Evolutionary conservation across 2,888 invertebrate genomes (phyloP).

Genomic region (Diabrotica balteata): DNA sequence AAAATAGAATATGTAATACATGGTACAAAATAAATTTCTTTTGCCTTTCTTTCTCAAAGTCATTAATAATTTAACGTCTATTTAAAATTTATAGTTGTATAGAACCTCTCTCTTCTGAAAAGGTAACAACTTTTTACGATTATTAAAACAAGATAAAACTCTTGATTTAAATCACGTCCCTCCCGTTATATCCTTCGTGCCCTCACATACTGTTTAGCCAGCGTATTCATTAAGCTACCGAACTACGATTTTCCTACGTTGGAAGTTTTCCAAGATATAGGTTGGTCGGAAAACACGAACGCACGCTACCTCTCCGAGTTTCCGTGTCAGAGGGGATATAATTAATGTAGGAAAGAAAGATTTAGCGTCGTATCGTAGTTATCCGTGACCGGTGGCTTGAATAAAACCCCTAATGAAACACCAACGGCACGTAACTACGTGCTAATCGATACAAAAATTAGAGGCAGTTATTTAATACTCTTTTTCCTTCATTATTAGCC

Average conservation of each 20-base stretch:
- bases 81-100: too few relatives aligned
- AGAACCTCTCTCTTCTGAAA: too few relatives aligned
- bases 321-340: constrained; percentile 29
- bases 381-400: constrained; percentile 23
- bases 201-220: too few relatives aligned
- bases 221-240: neutral
- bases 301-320: constrained; percentile 18
- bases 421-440: constrained; percentile 17
- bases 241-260: neutral
- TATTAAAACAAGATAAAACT: too few relatives aligned
- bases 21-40: too few relatives aligned
- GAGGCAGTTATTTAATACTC: neutral
- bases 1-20: too few relatives aligned
- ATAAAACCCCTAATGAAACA: constrained; percentile 22
- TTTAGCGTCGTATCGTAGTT: constrained; percentile 23
- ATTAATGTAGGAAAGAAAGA: constrained; percentile 27
- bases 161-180: too few relatives aligned
- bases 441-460: constrained; percentile 17
- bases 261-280: constrained; percentile 17
- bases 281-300: constrained; percentile 13
- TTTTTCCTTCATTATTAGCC: neutral
- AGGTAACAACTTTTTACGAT: too few relatives aligned
- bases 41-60: too few relatives aligned
- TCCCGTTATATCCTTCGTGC: too few relatives aligned
- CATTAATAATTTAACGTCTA: too few relatives aligned